Conservation (phyloP, 2,113 vertebrate species). For the Castor canadensis region DNA sequence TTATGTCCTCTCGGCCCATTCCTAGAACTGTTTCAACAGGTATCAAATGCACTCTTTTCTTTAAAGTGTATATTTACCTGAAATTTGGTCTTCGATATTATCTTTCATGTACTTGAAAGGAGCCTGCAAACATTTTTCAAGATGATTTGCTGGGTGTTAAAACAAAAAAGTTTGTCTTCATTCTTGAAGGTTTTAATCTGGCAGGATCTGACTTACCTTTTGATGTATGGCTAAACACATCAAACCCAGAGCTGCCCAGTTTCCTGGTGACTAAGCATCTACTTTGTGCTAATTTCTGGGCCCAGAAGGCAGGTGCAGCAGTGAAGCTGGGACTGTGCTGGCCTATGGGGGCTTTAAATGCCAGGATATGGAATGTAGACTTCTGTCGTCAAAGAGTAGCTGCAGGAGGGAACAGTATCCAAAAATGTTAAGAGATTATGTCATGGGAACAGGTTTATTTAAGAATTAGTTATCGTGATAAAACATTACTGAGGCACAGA, state of each 20-base stretch:
- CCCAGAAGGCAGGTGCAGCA: background rate
- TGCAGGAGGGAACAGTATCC: background rate
- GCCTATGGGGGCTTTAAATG: background rate
- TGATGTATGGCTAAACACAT: background rate
- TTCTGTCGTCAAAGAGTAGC: background rate
- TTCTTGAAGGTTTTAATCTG: background rate
- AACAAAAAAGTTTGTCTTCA: background rate
- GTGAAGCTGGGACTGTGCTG: rapidly evolving
- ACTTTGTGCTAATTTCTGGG: background rate
- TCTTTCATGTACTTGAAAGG: background rate
- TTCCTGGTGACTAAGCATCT: background rate
- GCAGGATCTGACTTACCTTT: background rate
- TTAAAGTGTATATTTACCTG: background rate
- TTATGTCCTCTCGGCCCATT: too few species aligned
- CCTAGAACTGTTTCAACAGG: too few species aligned
- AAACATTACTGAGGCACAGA: background rate
- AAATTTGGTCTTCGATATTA: background rate
- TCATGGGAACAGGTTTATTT: background rate
- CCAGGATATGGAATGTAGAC: background rate
- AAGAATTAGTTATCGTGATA: constrained; percentile 43
- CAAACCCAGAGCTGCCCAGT: background rate
- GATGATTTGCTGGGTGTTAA: background rate
- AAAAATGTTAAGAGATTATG: constrained; percentile 24
- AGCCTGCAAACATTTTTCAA: background rate
- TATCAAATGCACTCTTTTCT: background rate